Evolutionary conservation across 2,888 invertebrate species (phyloP).

Genomic region (Meloe dianella): DNA sequence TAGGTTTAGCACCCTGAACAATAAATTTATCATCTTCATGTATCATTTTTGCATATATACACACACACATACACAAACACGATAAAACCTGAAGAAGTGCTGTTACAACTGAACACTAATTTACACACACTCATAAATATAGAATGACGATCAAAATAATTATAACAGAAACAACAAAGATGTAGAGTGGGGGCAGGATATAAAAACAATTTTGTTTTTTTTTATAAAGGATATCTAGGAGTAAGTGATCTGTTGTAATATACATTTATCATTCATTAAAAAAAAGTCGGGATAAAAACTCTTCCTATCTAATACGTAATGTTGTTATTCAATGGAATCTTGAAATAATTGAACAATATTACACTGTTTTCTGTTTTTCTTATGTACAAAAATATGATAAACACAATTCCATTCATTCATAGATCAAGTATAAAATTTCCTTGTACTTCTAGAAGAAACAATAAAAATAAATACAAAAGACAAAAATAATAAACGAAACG

Average conservation of each 20-base stretch:
- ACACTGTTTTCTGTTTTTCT: background rate
- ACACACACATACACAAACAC: no score
- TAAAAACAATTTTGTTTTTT: background rate
- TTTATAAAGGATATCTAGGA: background rate
- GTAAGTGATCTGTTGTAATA: no score
- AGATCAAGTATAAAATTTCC: background rate
- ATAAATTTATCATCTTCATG: conserved; percentile 29
- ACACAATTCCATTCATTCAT: background rate
- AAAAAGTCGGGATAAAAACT: no score
- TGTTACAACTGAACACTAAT: background rate
- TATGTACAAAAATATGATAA: conserved; percentile 9
- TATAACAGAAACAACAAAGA: background rate
- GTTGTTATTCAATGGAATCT: conserved; percentile 5
- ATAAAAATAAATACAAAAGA: background rate
- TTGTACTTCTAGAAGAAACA: background rate
- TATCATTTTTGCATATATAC: no score
- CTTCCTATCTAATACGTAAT: background rate
- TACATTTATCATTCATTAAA: background rate
- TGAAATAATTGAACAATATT: background rate
- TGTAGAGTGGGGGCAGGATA: background rate
- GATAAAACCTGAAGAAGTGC: no score
- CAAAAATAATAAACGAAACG: no score
- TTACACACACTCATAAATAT: background rate
- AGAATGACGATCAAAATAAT: background rate
- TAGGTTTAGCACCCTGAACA: conserved; percentile 31